Conservation (phyloP, 2,113 vertebrate species). For the Panthera tigris region DNA sequence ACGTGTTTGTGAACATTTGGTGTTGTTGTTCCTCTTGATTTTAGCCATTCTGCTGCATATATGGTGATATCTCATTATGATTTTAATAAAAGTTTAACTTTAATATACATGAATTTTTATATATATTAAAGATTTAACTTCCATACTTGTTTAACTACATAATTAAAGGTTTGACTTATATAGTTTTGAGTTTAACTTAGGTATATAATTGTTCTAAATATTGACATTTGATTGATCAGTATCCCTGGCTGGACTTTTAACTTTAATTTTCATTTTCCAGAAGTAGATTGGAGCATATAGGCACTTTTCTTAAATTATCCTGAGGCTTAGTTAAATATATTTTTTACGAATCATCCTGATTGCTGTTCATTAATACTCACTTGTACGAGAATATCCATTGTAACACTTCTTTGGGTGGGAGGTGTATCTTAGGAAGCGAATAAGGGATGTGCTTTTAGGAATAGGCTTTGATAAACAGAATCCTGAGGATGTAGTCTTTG, state of each 20-base stretch:
- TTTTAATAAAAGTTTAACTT: neutral
- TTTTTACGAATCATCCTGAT: neutral
- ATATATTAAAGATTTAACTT: neutral
- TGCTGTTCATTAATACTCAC: neutral
- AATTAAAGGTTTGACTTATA: neutral
- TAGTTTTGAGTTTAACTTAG: neutral
- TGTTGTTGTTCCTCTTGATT: neutral
- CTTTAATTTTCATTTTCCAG: slow-evolving; percentile 31
- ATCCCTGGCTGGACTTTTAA: neutral
- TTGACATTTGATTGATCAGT: neutral
- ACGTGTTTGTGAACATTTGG: neutral
- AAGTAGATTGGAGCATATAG: neutral
- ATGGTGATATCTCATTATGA: neutral
- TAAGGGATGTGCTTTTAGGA: neutral
- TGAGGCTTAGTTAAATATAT: neutral
- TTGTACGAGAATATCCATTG: neutral
- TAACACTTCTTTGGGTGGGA: neutral
- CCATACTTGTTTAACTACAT: neutral
- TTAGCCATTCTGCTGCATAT: neutral
- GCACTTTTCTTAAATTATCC: neutral
- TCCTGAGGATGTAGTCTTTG: neutral
- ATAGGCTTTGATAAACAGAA: neutral
- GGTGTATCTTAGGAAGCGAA: neutral
- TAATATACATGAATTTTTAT: neutral
- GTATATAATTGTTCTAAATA: neutral